Conservation (phyloP, 2,888 invertebrate genomes). For the Drosophila kuntzei region DNA sequence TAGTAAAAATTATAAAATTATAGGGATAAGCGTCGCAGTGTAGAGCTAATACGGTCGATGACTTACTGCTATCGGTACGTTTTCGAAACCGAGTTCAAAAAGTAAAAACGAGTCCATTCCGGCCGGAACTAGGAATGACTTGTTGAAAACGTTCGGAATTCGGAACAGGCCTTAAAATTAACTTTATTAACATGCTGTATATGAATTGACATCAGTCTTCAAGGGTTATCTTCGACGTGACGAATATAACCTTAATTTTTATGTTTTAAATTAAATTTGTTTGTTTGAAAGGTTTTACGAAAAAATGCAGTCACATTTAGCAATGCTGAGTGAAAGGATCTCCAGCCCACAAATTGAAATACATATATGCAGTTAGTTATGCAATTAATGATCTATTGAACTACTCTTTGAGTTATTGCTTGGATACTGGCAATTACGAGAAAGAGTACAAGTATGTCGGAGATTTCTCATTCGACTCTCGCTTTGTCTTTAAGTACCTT, state of each 20-base stretch:
- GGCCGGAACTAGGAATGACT: no score
- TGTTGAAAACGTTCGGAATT: no score
- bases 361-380: not conserved
- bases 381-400: conserved; percentile 40
- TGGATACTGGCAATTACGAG: not conserved
- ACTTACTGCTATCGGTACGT: no score
- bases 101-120: no score
- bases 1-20: no score
- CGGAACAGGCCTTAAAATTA: no score
- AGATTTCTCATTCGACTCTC: conserved; percentile 12
- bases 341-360: conserved; percentile 15
- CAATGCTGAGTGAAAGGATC: not conserved
- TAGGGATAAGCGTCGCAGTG: no score
- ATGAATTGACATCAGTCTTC: not conserved
- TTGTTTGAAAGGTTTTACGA: not conserved
- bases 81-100: no score
- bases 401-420: conserved; percentile 29
- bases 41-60: no score
- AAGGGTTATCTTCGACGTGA: not conserved
- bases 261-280: not conserved
- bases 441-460: not conserved
- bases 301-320: no score
- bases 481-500: conserved; percentile 47
- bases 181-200: no score
- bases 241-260: not conserved